Conservation (phyloP, 2,113 vertebrate genomes). For the Pelecanoides urinatrix region DNA sequence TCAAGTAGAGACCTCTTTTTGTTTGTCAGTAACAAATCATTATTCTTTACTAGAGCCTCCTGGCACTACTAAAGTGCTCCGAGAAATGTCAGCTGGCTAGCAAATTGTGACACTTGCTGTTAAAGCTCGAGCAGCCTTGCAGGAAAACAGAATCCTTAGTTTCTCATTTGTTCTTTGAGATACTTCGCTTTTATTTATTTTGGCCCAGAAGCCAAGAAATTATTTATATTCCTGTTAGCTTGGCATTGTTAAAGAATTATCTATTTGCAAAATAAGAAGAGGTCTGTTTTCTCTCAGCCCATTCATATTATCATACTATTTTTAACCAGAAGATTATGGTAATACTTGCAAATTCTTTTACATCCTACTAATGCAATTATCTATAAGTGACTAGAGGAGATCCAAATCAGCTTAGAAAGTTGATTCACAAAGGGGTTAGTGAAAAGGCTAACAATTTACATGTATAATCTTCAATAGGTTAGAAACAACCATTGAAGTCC, state of each 20-base stretch:
- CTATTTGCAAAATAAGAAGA: not conserved
- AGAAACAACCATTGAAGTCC: not conserved
- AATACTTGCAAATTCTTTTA: not conserved
- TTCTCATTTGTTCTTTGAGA: not conserved
- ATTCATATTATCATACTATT: not conserved
- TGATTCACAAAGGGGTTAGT: not conserved
- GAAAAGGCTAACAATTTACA: not conserved
- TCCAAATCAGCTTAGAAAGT: not conserved
- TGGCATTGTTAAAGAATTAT: not conserved
- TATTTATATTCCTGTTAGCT: not conserved
- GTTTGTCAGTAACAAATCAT: not conserved
- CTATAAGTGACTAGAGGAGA: not conserved
- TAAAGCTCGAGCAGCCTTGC: not conserved
- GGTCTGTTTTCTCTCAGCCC: not conserved
- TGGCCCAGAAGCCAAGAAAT: not conserved
- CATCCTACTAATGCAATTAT: not conserved
- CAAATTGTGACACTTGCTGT: slow-evolving; percentile 13
- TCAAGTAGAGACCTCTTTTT: not conserved
- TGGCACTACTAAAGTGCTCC: not conserved
- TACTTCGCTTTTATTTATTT: not conserved
- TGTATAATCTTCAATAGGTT: not conserved
- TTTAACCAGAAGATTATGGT: not conserved
- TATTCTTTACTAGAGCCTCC: slow-evolving; percentile 15
- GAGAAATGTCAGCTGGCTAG: slow-evolving; percentile 37
- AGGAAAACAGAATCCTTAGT: slow-evolving; percentile 1